Percentiles rank a stretch among this genome's conserved stretches.
These are phyloP conservation scores for Moxostoma hubbsi DNA, from an alignment of 2,797 vertebrate species.

Conservation along the genomic window DNA sequence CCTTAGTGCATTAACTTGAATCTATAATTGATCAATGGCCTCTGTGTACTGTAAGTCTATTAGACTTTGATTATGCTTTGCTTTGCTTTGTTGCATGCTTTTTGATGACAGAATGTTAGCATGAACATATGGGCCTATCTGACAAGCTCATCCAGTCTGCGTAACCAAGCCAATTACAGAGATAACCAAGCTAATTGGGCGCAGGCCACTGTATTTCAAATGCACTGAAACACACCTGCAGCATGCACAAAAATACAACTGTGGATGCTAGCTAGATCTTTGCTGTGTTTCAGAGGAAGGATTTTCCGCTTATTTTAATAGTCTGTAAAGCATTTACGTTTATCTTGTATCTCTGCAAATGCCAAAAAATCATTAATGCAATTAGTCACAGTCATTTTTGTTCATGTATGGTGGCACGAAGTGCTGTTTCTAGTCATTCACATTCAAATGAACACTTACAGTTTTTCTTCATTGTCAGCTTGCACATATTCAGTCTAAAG, in stretches of 20 bases:
- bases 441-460: slow-evolving; percentile 5
- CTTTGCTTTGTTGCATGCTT: slow-evolving; percentile 47
- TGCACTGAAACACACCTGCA: slow-evolving; percentile 66
- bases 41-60: slow-evolving; percentile 11
- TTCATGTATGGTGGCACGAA: slow-evolving; percentile 29
- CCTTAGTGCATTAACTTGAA: slow-evolving; percentile 51
- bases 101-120: slow-evolving; percentile 9
- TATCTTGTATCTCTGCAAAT: not conserved
- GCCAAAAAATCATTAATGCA: slow-evolving; percentile 21
- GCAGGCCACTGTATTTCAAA: slow-evolving; percentile 54
- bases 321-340: slow-evolving; percentile 4
- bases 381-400: slow-evolving; percentile 35
- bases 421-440: slow-evolving; percentile 20
- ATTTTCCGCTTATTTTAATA: slow-evolving; percentile 22
- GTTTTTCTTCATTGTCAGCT: slow-evolving; percentile 6
- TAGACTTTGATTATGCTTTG: slow-evolving; percentile 39
- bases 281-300: not conserved
- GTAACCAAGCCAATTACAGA: slow-evolving; percentile 72
- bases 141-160: slow-evolving; percentile 62
- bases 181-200: slow-evolving; percentile 72
- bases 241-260: slow-evolving; percentile 50
- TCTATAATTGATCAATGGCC: slow-evolving; percentile 55
- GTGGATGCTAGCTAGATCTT: not conserved
- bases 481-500: slow-evolving; percentile 30
- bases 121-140: slow-evolving; percentile 47